These are phyloP conservation scores for Bombus huntii DNA, from an alignment of 1,140 invertebrate species.

Conservation along the genomic window DNA sequence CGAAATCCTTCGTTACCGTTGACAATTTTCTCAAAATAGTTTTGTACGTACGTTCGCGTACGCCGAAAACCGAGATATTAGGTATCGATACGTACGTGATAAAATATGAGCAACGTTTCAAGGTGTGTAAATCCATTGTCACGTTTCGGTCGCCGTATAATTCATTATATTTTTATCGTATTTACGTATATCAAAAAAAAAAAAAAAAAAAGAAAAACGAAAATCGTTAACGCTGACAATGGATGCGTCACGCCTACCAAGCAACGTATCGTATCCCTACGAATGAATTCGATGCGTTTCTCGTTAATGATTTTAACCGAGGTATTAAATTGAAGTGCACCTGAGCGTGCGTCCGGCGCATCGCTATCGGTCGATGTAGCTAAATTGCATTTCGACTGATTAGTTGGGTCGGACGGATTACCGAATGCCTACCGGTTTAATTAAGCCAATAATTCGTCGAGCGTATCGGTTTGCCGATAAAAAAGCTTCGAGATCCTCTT, in stretches of 20 bases:
- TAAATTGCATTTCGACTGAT: constrained; percentile 82
- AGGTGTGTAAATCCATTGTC: not conserved
- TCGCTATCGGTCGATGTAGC: constrained; percentile 75
- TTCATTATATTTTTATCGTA: not conserved
- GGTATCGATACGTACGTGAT: not conserved
- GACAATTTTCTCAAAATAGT: not conserved
- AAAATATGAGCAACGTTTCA: not conserved
- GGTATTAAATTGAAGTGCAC: constrained; percentile 78
- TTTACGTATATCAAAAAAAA: not conserved
- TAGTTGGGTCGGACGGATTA: constrained; percentile 80
- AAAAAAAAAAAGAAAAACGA: not conserved
- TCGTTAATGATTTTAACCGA: constrained; percentile 80
- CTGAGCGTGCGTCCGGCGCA: constrained; percentile 75
- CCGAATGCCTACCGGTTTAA: constrained; percentile 79
- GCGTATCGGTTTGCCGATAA: constrained; percentile 52
- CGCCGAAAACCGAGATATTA: not conserved
- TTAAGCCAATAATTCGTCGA: constrained; percentile 78
- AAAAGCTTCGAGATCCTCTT: constrained; percentile 39
- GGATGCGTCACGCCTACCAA: constrained; percentile 1
- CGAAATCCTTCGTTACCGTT: not conserved
- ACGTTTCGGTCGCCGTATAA: too few species aligned
- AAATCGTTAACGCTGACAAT: not conserved
- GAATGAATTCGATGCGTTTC: constrained; percentile 79
- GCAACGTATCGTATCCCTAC: constrained; percentile 39
- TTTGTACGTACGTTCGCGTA: too few species aligned